Percentiles rank a stretch among this genome's conserved stretches.
Conservation (phyloP, 2,797 vertebrate genomes). For the Adrianichthys oophorus region DNA sequence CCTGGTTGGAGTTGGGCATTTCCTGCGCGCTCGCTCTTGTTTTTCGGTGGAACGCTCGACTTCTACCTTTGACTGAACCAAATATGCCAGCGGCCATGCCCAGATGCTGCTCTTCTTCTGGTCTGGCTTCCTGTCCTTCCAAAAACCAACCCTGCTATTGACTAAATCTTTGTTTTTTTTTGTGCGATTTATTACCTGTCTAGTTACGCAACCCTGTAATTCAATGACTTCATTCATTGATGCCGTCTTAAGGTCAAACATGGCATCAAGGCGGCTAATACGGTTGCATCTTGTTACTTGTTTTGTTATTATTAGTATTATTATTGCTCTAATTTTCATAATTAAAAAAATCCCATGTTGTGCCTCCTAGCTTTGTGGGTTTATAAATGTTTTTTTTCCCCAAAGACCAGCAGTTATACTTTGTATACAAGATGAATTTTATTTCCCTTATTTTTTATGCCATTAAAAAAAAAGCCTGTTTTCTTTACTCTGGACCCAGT, state of each 20-base stretch:
- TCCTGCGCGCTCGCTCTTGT: conserved; percentile 64
- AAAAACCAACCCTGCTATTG: conserved; percentile 90
- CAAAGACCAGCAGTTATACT: conserved; percentile 99
- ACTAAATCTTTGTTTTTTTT: conserved; percentile 81
- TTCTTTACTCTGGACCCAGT: conserved; percentile 99
- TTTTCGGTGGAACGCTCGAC: conserved; percentile 82
- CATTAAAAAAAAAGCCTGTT: conserved; percentile 87
- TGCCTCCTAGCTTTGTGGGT: conserved; percentile 99
- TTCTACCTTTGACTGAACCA: conserved; percentile 95
- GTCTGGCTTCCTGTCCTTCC: conserved; percentile 98
- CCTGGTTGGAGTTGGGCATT: conserved; percentile 71
- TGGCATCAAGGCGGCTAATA: conserved; percentile 66
- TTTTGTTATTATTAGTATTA: conserved; percentile 69
- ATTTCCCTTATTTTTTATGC: conserved; percentile 91
- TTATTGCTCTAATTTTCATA: conserved; percentile 76
- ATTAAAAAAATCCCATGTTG: conserved; percentile 87
- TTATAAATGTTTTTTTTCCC: conserved; percentile 91
- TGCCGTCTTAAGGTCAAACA: conserved; percentile 73
- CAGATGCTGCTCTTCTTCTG: conserved; percentile 96
- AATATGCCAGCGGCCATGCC: conserved; percentile 99
- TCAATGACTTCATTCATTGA: conserved; percentile 87
- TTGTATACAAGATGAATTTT: conserved; percentile 96
- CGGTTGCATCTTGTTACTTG: conserved; percentile 86
- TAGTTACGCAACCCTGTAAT: conserved; percentile 85
- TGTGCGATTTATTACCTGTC: conserved; percentile 73